phyloP scores from a whole-genome alignment of 2,797 vertebrate genomes.

The Sarcoramphus papa region DNA sequence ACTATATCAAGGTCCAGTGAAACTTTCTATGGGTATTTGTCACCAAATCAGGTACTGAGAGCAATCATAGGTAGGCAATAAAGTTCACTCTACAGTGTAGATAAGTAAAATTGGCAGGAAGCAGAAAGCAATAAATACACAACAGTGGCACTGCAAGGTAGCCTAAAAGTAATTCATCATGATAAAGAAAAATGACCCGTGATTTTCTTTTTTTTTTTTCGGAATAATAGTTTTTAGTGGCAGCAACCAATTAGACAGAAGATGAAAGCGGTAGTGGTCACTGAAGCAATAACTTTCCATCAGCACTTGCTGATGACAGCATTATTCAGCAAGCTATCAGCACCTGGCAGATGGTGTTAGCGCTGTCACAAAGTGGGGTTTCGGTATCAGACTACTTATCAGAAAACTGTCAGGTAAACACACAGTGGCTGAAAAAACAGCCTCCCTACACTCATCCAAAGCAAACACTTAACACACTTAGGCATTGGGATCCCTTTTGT shows the following conservation, averaged over 20 bases:
- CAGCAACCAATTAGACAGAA: slow-evolving; percentile 15
- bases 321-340: slow-evolving; percentile 43
- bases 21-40: neutral
- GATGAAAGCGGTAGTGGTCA: neutral
- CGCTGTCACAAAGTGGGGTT: slow-evolving; percentile 31
- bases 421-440: slow-evolving; percentile 22
- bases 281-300: slow-evolving; percentile 46
- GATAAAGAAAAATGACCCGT: neutral
- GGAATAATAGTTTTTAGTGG: slow-evolving; percentile 17
- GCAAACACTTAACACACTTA: slow-evolving; percentile 54
- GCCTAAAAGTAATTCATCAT: slow-evolving; percentile 45
- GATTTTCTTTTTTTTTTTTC: neutral
- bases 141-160: neutral
- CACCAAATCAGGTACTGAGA: neutral
- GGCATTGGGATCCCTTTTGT: slow-evolving; percentile 16
- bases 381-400: slow-evolving; percentile 51
- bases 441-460: slow-evolving; percentile 40
- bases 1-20: neutral
- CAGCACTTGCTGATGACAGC: slow-evolving; percentile 37
- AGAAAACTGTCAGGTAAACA: slow-evolving; percentile 59
- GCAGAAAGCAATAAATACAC: slow-evolving; percentile 1
- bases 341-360: slow-evolving; percentile 70
- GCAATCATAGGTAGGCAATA: neutral
- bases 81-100: neutral
- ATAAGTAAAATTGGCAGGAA: slow-evolving; percentile 7